A percentile compares a stretch with the other conserved stretches of the same genome.
phyloP scores from a whole-genome alignment of 2,113 vertebrate species.

The Ivindomyrus marchei region DNA sequence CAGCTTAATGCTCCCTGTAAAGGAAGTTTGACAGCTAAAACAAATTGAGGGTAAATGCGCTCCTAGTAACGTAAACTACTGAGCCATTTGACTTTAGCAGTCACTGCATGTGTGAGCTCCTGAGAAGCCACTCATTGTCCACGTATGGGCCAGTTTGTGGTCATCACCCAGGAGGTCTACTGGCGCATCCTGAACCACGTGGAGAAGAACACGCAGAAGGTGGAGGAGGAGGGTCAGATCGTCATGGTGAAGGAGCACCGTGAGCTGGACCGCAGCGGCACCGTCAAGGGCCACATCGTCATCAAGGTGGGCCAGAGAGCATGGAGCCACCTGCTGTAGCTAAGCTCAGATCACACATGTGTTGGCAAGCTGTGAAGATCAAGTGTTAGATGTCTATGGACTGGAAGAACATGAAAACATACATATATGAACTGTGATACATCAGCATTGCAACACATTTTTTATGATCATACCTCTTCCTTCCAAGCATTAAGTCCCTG shows the following conservation, averaged over 20 bases:
- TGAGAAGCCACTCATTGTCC: conserved; percentile 50
- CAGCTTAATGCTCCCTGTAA: background rate
- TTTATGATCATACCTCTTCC: background rate
- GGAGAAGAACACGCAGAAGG: conserved; percentile 96
- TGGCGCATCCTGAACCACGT: conserved; percentile 97
- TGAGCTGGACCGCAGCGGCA: conserved; percentile 89
- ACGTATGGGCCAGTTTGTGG: conserved; percentile 80
- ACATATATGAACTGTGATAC: background rate
- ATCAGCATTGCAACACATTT: background rate
- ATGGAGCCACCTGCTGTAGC: background rate
- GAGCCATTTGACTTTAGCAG: background rate
- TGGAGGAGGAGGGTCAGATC: conserved; percentile 95
- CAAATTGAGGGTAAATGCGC: background rate
- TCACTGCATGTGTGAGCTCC: background rate
- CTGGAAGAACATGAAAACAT: background rate
- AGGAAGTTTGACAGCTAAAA: background rate
- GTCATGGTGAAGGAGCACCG: conserved; percentile 98
- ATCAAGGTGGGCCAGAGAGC: conserved; percentile 73
- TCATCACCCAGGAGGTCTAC: conserved; percentile 93
- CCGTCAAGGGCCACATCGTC: conserved; percentile 91
- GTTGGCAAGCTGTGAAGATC: background rate
- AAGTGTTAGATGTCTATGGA: background rate
- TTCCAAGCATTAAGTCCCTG: background rate
- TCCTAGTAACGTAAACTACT: background rate
- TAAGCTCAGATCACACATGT: background rate